These are phyloP conservation scores for Rhinopomastus cyanomelas DNA, from an alignment of 2,113 vertebrate species.

Conservation along the genomic window DNA sequence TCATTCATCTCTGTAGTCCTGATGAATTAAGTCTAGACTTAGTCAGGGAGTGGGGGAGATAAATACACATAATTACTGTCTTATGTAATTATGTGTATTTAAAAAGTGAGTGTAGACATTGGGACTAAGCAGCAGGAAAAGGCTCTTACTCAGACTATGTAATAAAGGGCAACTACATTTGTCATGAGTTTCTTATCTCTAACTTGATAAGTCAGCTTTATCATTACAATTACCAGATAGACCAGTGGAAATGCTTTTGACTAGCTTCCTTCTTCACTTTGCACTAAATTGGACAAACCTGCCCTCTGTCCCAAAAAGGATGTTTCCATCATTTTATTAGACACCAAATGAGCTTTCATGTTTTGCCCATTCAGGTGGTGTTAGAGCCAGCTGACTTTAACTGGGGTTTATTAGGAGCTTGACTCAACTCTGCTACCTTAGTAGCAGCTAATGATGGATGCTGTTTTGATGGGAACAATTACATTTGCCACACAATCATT, in stretches of 20 bases:
- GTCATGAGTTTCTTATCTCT: neutral
- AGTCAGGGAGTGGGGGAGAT: neutral
- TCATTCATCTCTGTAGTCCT: constrained; percentile 18
- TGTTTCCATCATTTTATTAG: neutral
- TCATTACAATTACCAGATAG: neutral
- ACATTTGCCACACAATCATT: neutral
- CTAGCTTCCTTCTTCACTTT: neutral
- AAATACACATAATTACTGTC: no score
- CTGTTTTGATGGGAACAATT: neutral
- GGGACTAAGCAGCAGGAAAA: constrained; percentile 11
- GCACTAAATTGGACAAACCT: neutral
- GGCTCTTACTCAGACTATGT: neutral
- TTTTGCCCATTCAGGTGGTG: neutral
- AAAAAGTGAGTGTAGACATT: neutral
- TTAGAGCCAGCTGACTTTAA: neutral
- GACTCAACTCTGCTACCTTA: neutral
- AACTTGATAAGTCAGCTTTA: constrained; percentile 9
- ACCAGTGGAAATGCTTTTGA: neutral
- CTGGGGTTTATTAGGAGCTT: neutral
- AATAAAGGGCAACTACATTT: neutral
- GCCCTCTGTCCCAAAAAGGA: neutral
- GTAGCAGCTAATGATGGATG: neutral
- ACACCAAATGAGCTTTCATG: neutral
- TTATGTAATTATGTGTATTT: constrained; percentile 14
- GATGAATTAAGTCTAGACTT: constrained; percentile 41